A percentile compares a stretch with the other conserved stretches of the same genome.
phyloP scores from a whole-genome alignment of 2,113 vertebrate species.

The Rhabdomys dilectus region DNA sequence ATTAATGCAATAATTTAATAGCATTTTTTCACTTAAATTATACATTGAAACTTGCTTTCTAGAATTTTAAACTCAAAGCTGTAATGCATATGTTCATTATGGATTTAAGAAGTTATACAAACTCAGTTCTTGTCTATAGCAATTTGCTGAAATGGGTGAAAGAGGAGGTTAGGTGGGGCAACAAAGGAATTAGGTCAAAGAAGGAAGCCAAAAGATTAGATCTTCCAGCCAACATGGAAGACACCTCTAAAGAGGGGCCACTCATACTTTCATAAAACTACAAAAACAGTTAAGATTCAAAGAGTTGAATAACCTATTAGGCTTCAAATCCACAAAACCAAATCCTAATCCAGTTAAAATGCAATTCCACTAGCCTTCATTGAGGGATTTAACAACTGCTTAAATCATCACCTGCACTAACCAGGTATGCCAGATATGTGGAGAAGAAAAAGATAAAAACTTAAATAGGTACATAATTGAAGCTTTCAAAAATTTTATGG shows the following conservation, averaged over 20 bases:
- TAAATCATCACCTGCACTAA: too few relatives aligned
- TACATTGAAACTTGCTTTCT: not conserved
- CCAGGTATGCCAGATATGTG: too few relatives aligned
- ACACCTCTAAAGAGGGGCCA: not conserved
- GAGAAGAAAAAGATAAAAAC: not conserved
- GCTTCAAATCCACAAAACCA: too few relatives aligned
- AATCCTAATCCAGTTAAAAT: too few relatives aligned
- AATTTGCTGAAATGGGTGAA: not conserved
- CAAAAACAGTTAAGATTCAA: not conserved
- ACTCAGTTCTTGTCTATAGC: not conserved
- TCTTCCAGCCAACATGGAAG: not conserved
- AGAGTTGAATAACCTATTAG: too few relatives aligned
- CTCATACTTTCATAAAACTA: not conserved
- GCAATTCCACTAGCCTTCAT: too few relatives aligned
- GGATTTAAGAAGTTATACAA: not conserved
- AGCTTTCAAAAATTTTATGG: not conserved
- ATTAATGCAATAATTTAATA: not conserved
- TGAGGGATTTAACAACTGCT: too few relatives aligned
- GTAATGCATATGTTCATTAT: not conserved
- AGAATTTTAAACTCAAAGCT: not conserved
- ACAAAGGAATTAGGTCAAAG: not conserved
- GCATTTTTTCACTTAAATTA: not conserved
- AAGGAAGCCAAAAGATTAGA: not conserved
- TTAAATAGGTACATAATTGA: not conserved
- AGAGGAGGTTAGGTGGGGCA: fast-evolving